These are phyloP conservation scores for Chionoecetes opilio DNA, from an alignment of 1,140 invertebrate genomes.

Conservation along the genomic window DNA sequence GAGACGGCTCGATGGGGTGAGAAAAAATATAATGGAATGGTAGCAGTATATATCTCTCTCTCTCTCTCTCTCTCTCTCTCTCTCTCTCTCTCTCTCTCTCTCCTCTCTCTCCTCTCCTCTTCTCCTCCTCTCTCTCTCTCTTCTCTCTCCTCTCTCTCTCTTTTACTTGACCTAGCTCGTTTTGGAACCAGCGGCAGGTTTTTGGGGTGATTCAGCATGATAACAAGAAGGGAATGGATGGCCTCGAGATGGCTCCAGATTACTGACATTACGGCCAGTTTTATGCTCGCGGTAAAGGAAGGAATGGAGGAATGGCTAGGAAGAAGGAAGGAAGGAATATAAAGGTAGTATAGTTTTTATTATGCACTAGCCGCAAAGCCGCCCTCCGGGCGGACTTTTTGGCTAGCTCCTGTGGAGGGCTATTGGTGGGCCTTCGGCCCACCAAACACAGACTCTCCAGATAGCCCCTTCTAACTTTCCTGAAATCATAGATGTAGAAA, in stretches of 20 bases:
- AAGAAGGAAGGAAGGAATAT: neutral
- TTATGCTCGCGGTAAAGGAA: neutral
- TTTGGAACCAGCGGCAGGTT: neutral
- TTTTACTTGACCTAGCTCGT: neutral
- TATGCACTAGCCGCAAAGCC: too few species aligned
- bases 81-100: constrained; percentile 49
- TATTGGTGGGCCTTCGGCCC: too few species aligned
- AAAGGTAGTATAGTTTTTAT: neutral
- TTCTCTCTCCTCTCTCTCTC: neutral
- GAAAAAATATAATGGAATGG: neutral
- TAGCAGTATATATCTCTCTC: neutral
- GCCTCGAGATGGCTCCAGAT: neutral
- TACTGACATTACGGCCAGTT: neutral
- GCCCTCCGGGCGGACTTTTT: too few species aligned
- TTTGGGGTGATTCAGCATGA: constrained; percentile 3
- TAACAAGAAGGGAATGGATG: constrained; percentile 17
- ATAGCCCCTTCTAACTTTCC: too few species aligned
- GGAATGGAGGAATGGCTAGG: neutral
- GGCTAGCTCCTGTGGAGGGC: too few species aligned
- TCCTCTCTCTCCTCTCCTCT: neutral
- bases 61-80: neutral
- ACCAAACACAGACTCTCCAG: too few species aligned
- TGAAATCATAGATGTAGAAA: too few species aligned
- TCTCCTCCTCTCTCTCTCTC: neutral
- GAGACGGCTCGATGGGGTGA: neutral